Base-by-base conservation (phyloP, 2,888 invertebrate genomes). In the Tanaodytes sp. region DNA sequence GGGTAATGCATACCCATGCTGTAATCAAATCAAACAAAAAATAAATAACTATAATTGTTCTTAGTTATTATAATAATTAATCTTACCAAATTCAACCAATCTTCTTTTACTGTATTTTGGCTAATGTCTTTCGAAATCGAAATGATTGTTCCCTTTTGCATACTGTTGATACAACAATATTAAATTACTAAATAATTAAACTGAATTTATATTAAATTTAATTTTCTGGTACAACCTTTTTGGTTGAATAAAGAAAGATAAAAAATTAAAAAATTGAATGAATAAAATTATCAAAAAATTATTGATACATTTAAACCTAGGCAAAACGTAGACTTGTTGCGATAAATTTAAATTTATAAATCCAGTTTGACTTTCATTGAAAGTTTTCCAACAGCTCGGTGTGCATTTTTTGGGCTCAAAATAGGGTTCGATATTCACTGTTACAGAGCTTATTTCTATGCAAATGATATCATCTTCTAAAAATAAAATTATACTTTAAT, bases 331-430 rank as follows among this genome's bases (percentile, higher is more conserved):
- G 49, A 61, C 51, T 33, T 62, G 61, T 14, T 62, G 55, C 1
- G 61, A 62, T 23, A 55, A 37, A 33, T 3, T 27, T 1, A 67
- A 33, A 14, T 67, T 67, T 40, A 67, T 62, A 23, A 16, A 57
- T 27, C 51, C 67, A 36, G 6, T 59, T 51, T 49, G 43, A 36
- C 31, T 51, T 39, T 67, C 67, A 33, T 40, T 67, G n/a, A 55
- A 62, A 27, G 27, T 3, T 33, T 51, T 67, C 67, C 67, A 67
- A 27, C 43, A 59, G 18, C 33, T 62, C 12, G 67, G 67, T 5
- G 15, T 67, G 36, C 67, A 51, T 2, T 55, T 57, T 62, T 40
- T 57, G n/a, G 62, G 51, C 31, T 67, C 57, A 51, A 67, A 67
- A 23, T 57, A 67, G 30, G 49, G 49, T 8, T 27, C 16, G n/a